These are phyloP conservation scores for Danio choprae DNA, from an alignment of 2,797 vertebrate genomes.

Conservation along the genomic window DNA sequence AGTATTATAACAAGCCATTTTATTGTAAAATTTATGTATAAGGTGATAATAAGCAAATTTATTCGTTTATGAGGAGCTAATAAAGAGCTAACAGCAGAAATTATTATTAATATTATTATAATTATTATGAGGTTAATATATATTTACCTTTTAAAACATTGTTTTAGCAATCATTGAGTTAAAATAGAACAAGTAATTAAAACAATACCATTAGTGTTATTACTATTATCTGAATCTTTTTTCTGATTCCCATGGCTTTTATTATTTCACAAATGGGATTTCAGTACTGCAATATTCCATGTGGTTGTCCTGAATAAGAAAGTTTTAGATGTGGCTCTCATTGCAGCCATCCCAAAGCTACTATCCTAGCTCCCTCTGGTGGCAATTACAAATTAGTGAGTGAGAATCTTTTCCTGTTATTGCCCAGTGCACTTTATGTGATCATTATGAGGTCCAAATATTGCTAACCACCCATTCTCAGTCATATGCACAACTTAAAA, in stretches of 20 bases:
- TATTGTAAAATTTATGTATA: too few relatives aligned
- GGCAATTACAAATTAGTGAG: slow-evolving; percentile 60
- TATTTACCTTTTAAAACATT: too few relatives aligned
- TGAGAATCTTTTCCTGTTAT: slow-evolving; percentile 31
- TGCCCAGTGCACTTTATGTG: slow-evolving; percentile 70
- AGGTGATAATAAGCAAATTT: too few relatives aligned
- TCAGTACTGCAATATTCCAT: slow-evolving; percentile 3
- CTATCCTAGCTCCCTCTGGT: slow-evolving; percentile 70
- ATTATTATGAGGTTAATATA: too few relatives aligned
- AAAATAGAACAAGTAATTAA: background rate
- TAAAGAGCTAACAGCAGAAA: too few relatives aligned
- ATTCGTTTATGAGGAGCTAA: too few relatives aligned
- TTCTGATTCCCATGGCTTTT: background rate
- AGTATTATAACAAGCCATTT: too few relatives aligned
- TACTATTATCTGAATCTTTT: background rate
- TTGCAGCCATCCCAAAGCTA: slow-evolving; percentile 47
- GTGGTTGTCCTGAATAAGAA: slow-evolving; percentile 12
- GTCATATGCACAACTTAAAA: background rate
- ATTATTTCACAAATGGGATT: slow-evolving; percentile 8
- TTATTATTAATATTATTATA: too few relatives aligned
- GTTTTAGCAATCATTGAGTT: background rate
- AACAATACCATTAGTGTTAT: too few relatives aligned
- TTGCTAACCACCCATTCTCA: background rate
- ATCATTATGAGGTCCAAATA: background rate
- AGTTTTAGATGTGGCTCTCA: slow-evolving; percentile 15